These are phyloP conservation scores for Crepidodera aurea DNA, from an alignment of 2,888 invertebrate genomes.

Conservation along the genomic window DNA sequence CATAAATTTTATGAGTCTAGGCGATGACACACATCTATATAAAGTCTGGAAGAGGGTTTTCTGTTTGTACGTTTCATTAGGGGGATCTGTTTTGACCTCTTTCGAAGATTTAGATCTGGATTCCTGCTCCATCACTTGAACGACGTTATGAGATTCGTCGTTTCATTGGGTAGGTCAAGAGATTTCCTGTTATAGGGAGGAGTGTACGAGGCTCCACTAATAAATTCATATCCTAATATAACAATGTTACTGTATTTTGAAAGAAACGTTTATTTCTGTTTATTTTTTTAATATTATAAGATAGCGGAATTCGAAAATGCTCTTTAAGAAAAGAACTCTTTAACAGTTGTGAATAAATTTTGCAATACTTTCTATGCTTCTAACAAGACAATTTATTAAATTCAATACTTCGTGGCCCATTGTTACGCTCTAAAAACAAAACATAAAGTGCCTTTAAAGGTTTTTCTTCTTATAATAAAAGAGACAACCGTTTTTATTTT, in stretches of 20 bases:
- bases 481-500: constrained; percentile 20
- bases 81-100: constrained; percentile 18
- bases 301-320: no score
- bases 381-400: not conserved
- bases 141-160: not conserved
- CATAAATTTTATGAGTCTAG: constrained; percentile 31
- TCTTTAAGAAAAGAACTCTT: not conserved
- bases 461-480: constrained; percentile 16
- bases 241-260: no score
- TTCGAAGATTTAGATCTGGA: constrained; percentile 4
- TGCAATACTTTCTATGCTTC: no score
- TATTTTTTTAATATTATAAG: no score
- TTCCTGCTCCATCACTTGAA: not conserved
- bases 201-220: no score
- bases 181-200: no score
- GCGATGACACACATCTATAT: constrained; percentile 35
- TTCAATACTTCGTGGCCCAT: not conserved
- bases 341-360: not conserved
- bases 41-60: constrained; percentile 21
- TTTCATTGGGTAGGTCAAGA: not conserved
- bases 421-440: not conserved
- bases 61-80: constrained; percentile 30
- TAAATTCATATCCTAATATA: no score
- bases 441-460: constrained; percentile 7
- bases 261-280: no score